These are phyloP conservation scores for Caenorhabditis drosophilae DNA, from an alignment of 2,888 invertebrate species.

Conservation along the genomic window DNA sequence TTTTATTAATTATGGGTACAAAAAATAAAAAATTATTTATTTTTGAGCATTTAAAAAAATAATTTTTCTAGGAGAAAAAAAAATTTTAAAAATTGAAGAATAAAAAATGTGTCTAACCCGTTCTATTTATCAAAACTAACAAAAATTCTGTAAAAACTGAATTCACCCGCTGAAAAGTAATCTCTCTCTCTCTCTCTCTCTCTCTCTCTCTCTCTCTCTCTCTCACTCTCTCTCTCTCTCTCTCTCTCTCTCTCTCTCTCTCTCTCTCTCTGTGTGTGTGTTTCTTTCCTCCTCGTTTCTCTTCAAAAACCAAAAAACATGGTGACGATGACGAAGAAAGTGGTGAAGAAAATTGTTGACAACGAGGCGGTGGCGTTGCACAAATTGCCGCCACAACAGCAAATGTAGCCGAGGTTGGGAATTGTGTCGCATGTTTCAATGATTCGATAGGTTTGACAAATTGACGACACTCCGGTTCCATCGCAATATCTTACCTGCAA, in stretches of 20 bases:
- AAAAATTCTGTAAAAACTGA: no score
- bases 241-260: no score
- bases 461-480: conserved; percentile 63
- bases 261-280: no score
- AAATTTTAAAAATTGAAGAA: neutral
- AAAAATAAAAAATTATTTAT: conserved; percentile 7
- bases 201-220: no score
- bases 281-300: no score
- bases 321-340: neutral
- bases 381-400: conserved; percentile 60
- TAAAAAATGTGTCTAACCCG: neutral
- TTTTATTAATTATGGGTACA: conserved; percentile 23
- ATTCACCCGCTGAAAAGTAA: no score
- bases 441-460: conserved; percentile 65
- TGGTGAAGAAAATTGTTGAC: neutral
- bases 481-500: conserved; percentile 67
- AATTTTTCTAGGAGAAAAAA: no score
- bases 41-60: neutral
- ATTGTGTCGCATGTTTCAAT: conserved; percentile 63
- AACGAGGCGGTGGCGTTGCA: conserved; percentile 29
- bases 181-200: no score
- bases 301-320: no score
- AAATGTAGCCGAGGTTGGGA: conserved; percentile 64
- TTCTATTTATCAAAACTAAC: neutral
- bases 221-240: no score